phyloP scores from a whole-genome alignment of 2,113 vertebrate species.

The Boulengeromyrus knoepffleri region DNA sequence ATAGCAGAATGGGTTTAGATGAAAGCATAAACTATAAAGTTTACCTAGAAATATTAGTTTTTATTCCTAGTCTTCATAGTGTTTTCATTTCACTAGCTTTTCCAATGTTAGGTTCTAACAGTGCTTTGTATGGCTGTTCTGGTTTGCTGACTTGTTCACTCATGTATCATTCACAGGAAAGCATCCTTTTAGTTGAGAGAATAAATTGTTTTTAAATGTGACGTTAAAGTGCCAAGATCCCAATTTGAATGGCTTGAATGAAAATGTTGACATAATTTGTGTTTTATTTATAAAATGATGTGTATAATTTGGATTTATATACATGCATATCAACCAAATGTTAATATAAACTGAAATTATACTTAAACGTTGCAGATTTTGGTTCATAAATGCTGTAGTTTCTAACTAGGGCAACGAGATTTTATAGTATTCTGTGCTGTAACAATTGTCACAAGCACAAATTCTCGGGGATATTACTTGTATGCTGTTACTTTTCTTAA shows the following conservation, averaged over 20 bases:
- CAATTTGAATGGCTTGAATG: neutral
- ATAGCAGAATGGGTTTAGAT: neutral
- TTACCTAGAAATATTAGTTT: neutral
- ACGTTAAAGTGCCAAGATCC: neutral
- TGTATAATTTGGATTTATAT: neutral
- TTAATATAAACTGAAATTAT: neutral
- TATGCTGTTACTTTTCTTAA: neutral
- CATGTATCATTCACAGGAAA: neutral
- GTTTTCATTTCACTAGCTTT: neutral
- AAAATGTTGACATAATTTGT: neutral
- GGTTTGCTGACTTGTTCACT: neutral
- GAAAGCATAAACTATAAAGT: neutral
- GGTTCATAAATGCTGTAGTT: neutral
- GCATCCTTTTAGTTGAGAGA: neutral
- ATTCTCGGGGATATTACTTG: neutral
- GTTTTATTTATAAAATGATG: neutral
- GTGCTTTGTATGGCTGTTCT: neutral
- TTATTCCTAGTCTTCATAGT: neutral
- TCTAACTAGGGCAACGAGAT: neutral
- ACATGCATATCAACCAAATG: neutral
- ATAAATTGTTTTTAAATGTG: neutral
- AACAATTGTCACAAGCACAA: neutral
- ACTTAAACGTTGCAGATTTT: neutral
- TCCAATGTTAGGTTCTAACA: neutral
- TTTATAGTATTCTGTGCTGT: neutral